Base-by-base conservation (phyloP, 1,140 invertebrate genomes). In the Heliothis subflexa region DNA sequence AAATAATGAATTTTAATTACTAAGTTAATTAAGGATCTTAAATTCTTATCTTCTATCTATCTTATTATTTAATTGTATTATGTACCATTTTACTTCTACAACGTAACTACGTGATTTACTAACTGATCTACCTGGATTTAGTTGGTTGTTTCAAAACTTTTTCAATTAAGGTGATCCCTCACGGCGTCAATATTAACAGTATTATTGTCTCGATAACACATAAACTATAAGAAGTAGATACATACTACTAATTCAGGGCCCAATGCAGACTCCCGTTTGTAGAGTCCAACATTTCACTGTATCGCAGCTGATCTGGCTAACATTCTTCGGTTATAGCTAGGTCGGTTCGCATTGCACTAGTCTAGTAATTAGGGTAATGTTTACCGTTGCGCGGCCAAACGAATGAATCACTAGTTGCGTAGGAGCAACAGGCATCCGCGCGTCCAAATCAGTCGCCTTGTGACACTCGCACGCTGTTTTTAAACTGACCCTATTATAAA, bases 311-410 rank as follows among this genome's bases (percentile, higher is more conserved):
- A 61, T 73, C 71, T 59, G 40, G 55, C 71, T 47, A 13, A 77
- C 50, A 68, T 77, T 77, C 16, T 64, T 77, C 66, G 12, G 61
- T 59, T 61, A 68, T 40, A 57, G 66, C 64, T 52, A 78, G 75
- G 77, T 74, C 3, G 25, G 54, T 73, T 78, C 71, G 54, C 75
- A 81, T 82, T 91, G 83, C 83, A 88, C 83, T 77, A 77, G 80
- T 78, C 82, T 85, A 86, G 91, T 90, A 91, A 92, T 91, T 88
- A 89, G 89, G 86, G 88, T 91, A 89, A 89, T 92, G 90, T 92
- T 91, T 92, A 94, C 89, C 84, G 89, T 87, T 89, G 82, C 80
- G 81, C 88, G 78, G 89, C 88, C 89, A 91, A 91, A 85, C 83
- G 81, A 78, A 89, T 93, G 89, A 91, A 90, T 93, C 91, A 93